A percentile compares a stretch with the other conserved stretches of the same genome.
These are phyloP conservation scores for Dasyurus viverrinus DNA, from an alignment of 2,113 vertebrate genomes.

Conservation along the genomic window DNA sequence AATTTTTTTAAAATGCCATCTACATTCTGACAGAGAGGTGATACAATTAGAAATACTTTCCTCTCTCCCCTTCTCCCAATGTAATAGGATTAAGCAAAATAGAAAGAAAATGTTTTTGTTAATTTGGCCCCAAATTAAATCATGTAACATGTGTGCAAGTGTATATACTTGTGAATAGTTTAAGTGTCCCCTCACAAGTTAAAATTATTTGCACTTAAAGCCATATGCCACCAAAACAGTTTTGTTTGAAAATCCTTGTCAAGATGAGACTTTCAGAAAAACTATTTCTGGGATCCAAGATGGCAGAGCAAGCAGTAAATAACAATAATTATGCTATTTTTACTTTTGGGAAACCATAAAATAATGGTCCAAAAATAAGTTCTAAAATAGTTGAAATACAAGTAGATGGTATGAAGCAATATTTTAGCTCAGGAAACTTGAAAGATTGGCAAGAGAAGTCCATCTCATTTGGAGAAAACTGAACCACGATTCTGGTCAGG, in stretches of 20 bases:
- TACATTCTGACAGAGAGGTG: not conserved
- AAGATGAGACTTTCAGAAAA: not conserved
- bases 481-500: too few species aligned
- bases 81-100: not conserved
- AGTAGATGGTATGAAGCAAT: too few species aligned
- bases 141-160: not conserved
- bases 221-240: not conserved
- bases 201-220: not conserved
- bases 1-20: not conserved
- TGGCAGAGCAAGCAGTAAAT: too few species aligned
- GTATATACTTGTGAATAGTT: not conserved
- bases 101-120: not conserved
- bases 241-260: conserved; percentile 10
- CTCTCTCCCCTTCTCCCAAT: not conserved
- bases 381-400: too few species aligned
- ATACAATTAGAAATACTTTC: not conserved
- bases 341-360: too few species aligned
- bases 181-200: not conserved
- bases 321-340: too few species aligned
- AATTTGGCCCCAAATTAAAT: not conserved
- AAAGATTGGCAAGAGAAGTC: too few species aligned
- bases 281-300: too few species aligned
- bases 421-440: too few species aligned
- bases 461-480: too few species aligned
- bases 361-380: too few species aligned